phyloP scores from a whole-genome alignment of 2,113 vertebrate genomes.

The Anser brachyrhynchus region DNA sequence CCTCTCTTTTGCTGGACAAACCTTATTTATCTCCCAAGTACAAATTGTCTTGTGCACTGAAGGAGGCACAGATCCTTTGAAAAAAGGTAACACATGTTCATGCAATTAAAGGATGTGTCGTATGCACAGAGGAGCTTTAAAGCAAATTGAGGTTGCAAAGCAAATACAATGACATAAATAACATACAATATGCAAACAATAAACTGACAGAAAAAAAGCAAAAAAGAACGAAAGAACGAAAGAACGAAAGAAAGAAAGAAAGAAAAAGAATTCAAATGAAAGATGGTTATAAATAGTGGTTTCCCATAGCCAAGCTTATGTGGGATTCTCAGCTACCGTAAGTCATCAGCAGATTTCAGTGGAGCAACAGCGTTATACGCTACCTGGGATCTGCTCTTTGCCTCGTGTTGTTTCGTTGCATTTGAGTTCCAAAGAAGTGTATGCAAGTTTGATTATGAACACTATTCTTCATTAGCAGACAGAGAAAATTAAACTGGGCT shows the following conservation, averaged over 20 bases:
- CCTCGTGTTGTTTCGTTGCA: neutral
- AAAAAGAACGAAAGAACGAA: too few species aligned
- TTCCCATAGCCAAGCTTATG: neutral
- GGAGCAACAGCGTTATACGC: neutral
- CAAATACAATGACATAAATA: neutral
- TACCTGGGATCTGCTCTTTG: constrained; percentile 13
- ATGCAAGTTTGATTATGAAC: neutral
- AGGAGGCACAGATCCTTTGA: neutral
- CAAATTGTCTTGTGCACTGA: neutral
- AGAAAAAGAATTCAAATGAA: neutral
- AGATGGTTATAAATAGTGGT: neutral
- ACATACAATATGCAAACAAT: neutral
- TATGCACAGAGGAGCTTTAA: neutral
- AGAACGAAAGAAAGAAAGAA: too few species aligned
- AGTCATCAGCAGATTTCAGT: neutral
- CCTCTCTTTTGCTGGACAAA: neutral
- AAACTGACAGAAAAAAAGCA: neutral
- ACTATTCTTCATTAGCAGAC: constrained; percentile 17
- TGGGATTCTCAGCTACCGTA: neutral
- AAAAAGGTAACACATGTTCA: accelerated
- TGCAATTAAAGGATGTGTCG: neutral
- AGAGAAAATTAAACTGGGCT: constrained; percentile 18
- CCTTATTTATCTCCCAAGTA: neutral
- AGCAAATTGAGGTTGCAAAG: neutral
- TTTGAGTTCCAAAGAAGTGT: neutral